Conservation (phyloP, 2,797 vertebrate genomes). For the Ptychobarbus kaznakovi region DNA sequence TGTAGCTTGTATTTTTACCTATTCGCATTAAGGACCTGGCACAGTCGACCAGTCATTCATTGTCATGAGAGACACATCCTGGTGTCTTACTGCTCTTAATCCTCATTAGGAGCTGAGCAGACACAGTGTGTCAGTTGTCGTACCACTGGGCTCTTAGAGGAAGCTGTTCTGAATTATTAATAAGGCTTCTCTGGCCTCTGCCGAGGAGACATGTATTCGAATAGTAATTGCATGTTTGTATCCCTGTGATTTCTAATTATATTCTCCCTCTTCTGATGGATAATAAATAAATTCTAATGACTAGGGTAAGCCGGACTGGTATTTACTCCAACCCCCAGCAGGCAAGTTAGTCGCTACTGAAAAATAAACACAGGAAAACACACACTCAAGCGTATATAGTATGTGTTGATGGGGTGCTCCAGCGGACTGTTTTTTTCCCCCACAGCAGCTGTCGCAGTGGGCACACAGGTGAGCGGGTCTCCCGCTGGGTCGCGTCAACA, state of each 20-base stretch:
- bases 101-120: slow-evolving; percentile 65
- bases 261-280: slow-evolving; percentile 62
- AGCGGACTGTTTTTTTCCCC: neutral
- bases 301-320: slow-evolving; percentile 54
- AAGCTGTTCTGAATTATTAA: slow-evolving; percentile 68
- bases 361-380: slow-evolving; percentile 35
- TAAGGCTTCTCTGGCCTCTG: slow-evolving; percentile 48
- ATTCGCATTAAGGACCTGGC: neutral
- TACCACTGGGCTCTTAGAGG: slow-evolving; percentile 54
- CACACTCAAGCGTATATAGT: neutral
- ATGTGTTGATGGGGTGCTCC: slow-evolving; percentile 25
- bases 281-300: slow-evolving; percentile 70
- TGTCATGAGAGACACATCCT: slow-evolving; percentile 51
- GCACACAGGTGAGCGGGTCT: slow-evolving; percentile 1
- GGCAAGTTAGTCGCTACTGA: slow-evolving; percentile 22
- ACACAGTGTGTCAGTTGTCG: slow-evolving; percentile 51
- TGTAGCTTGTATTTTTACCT: neutral
- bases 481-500: neutral
- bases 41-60: slow-evolving; percentile 47
- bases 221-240: slow-evolving; percentile 69
- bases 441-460: slow-evolving; percentile 1
- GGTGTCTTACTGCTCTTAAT: slow-evolving; percentile 63
- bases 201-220: slow-evolving; percentile 59
- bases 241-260: slow-evolving; percentile 67
- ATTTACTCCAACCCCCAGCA: slow-evolving; percentile 58